Evolutionary conservation across 2,888 invertebrate species (phyloP), one percentile per base, ranked within the genome.

Genomic region (Thymelicus acteon): DNA sequence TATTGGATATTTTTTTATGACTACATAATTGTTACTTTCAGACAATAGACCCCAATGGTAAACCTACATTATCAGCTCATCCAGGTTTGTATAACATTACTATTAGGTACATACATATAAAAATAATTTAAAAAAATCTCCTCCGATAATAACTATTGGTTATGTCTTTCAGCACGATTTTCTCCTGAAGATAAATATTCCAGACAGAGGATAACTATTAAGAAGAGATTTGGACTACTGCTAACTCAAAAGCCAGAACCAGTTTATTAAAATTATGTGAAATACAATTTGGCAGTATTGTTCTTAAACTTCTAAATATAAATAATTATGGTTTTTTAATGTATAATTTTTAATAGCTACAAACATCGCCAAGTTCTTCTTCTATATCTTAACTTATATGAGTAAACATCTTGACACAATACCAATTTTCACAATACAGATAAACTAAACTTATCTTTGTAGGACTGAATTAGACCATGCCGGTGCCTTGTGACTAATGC

Each of bases 181-280:
- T 98, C 99, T 0, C 98, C 99, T 0, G 98, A 98, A 88, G 99
- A 99, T 87, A 97, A 98, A 87, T 98, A 97, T 88, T 98, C 98
- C 1, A 95, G 97, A 75, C 97, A 99, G 80, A 95, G 99, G 79
- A 96, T 99, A 75, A 96, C 95, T 10, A 96, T 98, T 74, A 99
- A 99, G 93, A 97, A 97, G 85, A 95, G 99, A 81, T 99, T 98
- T 90, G 97, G 97, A 31, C 94, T 99, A 19, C 95, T 99, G 31
- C 94, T 97, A 8, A 98, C 98, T 12, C 98, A 98, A 84, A 95
- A 97, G 82, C 96, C 98, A 8, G 95, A 96, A 81, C 96, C 96
- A 54, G 92, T 95, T 62, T 96, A 95, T 85, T 96, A 89, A 77
- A 58, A 31, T 57, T 2, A 24, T 4, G 12, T 24, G 7, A 6